phyloP scores from a whole-genome alignment of 2,888 invertebrate genomes.

The Abrostola tripartita region DNA sequence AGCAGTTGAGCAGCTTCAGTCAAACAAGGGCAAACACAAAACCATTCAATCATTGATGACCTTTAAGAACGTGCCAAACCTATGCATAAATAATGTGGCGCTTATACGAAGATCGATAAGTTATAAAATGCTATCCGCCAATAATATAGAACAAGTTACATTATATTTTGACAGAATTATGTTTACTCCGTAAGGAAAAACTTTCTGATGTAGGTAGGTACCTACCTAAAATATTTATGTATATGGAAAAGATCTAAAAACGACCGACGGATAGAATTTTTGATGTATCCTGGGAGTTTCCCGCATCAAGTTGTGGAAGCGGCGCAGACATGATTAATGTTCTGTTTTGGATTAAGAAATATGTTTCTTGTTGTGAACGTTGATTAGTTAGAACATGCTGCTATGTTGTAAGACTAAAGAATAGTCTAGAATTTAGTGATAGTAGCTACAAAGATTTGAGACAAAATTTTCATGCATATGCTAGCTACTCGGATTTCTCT shows the following conservation, averaged over 20 bases:
- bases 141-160: not conserved
- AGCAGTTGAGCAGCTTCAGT: too few species aligned
- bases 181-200: conserved; percentile 19
- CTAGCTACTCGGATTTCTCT: too few species aligned
- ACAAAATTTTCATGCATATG: not conserved
- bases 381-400: conserved; percentile 33
- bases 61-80: not conserved
- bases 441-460: not conserved
- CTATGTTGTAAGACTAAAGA: not conserved
- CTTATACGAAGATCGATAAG: not conserved
- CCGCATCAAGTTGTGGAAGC: conserved; percentile 40
- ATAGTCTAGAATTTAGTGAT: not conserved
- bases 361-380: conserved; percentile 27
- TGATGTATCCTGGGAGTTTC: conserved; percentile 54
- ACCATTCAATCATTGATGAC: conserved; percentile 5
- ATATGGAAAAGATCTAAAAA: conserved; percentile 28
- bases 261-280: conserved; percentile 48
- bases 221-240: conserved; percentile 14
- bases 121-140: too few species aligned
- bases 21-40: not conserved
- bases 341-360: conserved; percentile 37
- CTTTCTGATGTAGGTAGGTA: conserved; percentile 11
- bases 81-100: conserved; percentile 1
- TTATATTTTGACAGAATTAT: conserved; percentile 10
- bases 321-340: conserved; percentile 51